Percentiles rank a stretch among this genome's conserved stretches.
phyloP scores from a whole-genome alignment of 2,797 vertebrate genomes.

The Peromyscus eremicus region DNA sequence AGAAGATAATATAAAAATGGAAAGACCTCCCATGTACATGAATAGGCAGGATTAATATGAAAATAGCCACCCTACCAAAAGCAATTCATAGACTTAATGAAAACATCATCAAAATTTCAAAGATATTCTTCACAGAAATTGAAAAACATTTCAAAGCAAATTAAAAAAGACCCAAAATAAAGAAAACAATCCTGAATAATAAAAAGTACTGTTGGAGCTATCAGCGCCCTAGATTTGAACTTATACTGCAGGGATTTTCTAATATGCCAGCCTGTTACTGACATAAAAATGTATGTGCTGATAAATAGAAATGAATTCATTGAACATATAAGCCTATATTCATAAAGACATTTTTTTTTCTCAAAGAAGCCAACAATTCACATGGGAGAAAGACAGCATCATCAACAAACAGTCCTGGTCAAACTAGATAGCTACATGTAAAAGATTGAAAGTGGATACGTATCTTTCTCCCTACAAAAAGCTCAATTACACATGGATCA shows the following conservation, averaged over 20 bases:
- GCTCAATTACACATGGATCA: background rate
- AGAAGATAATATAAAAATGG: background rate
- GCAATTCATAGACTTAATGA: background rate
- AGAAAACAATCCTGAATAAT: background rate
- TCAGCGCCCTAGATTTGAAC: background rate
- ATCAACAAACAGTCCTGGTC: too few relatives aligned
- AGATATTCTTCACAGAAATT: background rate
- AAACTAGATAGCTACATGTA: background rate
- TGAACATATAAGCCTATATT: background rate
- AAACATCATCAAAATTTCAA: background rate
- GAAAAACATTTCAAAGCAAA: background rate
- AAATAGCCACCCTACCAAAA: background rate
- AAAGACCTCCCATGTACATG: background rate
- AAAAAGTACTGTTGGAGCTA: background rate
- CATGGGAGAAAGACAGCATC: background rate
- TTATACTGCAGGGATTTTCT: background rate
- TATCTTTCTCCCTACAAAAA: background rate
- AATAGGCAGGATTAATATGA: background rate
- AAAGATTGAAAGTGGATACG: background rate
- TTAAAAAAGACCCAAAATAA: too few relatives aligned
- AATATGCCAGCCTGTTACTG: background rate
- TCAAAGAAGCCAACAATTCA: background rate
- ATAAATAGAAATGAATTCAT: background rate
- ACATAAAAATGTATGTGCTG: background rate
- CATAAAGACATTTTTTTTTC: background rate